Percentiles rank a stretch among this genome's conserved stretches.
These are phyloP conservation scores for Drosophila mojavensis DNA, from an alignment of 1,140 invertebrate genomes.

Conservation along the genomic window DNA sequence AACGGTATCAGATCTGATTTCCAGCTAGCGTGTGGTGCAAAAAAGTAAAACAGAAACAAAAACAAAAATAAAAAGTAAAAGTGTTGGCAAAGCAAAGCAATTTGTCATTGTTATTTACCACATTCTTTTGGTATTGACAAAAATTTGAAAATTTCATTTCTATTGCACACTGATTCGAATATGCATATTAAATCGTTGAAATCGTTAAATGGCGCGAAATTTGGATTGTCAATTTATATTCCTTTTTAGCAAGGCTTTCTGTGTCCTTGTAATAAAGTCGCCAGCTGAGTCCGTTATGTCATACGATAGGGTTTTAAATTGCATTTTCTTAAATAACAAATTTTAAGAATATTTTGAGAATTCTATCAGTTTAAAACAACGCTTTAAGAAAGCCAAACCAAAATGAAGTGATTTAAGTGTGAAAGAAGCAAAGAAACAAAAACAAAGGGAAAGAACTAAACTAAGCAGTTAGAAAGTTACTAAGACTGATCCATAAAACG, in stretches of 20 bases:
- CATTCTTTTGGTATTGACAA: slow-evolving; percentile 4
- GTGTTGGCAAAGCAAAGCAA: slow-evolving; percentile 38
- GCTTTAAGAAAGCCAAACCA: neutral
- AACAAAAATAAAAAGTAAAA: neutral
- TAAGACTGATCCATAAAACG: too few species aligned
- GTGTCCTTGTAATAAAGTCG: slow-evolving; percentile 33
- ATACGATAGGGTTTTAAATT: neutral
- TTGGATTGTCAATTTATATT: slow-evolving; percentile 8
- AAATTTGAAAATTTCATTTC: slow-evolving; percentile 15
- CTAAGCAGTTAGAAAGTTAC: too few species aligned
- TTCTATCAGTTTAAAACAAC: too few species aligned
- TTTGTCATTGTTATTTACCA: neutral
- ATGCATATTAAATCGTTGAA: slow-evolving; percentile 25
- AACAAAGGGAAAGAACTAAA: too few species aligned
- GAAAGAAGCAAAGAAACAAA: too few species aligned
- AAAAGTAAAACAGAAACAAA: too few species aligned
- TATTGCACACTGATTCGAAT: slow-evolving; percentile 23
- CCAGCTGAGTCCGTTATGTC: slow-evolving; percentile 10
- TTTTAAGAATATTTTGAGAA: too few species aligned
- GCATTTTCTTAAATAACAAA: too few species aligned
- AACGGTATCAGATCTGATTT: slow-evolving; percentile 30
- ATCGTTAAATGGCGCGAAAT: slow-evolving; percentile 3
- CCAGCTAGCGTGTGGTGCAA: slow-evolving; percentile 1
- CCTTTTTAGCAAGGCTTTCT: too few species aligned
- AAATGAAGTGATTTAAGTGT: too few species aligned